Percentiles rank a stretch among this genome's conserved stretches.
Conservation (phyloP, 2,797 vertebrate genomes). For the Gymnoscopelus braueri region DNA sequence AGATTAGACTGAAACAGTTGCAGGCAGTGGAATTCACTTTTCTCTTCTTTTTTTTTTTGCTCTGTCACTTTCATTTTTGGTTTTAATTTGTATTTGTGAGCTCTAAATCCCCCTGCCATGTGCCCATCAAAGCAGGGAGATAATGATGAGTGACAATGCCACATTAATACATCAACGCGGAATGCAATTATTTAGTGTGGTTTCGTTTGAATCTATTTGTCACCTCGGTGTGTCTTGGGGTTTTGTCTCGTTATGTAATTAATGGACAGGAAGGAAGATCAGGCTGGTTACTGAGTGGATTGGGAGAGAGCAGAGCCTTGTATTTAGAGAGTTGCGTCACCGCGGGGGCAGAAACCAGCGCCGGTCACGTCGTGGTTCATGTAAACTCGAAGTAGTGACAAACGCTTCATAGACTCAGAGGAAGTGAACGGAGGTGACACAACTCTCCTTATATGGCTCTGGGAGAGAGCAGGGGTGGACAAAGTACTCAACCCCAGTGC, state of each 20-base stretch:
- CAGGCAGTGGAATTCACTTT: slow-evolving; percentile 49
- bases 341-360: too few relatives aligned
- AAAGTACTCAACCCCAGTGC: too few relatives aligned
- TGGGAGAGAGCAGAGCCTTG: slow-evolving; percentile 8
- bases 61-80: slow-evolving; percentile 28
- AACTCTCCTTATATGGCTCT: too few relatives aligned
- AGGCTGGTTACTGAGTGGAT: slow-evolving; percentile 32
- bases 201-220: slow-evolving; percentile 61
- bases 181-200: slow-evolving; percentile 48
- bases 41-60: slow-evolving; percentile 14
- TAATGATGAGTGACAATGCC: slow-evolving; percentile 73
- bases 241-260: slow-evolving; percentile 46
- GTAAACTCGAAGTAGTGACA: too few relatives aligned
- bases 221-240: slow-evolving; percentile 37
- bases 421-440: too few relatives aligned
- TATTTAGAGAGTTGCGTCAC: too few relatives aligned
- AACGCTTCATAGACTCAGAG: too few relatives aligned
- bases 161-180: slow-evolving; percentile 32
- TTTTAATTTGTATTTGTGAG: slow-evolving; percentile 65
- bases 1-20: slow-evolving; percentile 63
- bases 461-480: too few relatives aligned
- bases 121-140: slow-evolving; percentile 49
- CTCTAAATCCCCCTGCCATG: slow-evolving; percentile 64
- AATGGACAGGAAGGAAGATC: slow-evolving; percentile 48
- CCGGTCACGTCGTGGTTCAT: too few relatives aligned